Evolutionary conservation across 1,140 invertebrate species (phyloP).

Genomic region (Aricia agestis): DNA sequence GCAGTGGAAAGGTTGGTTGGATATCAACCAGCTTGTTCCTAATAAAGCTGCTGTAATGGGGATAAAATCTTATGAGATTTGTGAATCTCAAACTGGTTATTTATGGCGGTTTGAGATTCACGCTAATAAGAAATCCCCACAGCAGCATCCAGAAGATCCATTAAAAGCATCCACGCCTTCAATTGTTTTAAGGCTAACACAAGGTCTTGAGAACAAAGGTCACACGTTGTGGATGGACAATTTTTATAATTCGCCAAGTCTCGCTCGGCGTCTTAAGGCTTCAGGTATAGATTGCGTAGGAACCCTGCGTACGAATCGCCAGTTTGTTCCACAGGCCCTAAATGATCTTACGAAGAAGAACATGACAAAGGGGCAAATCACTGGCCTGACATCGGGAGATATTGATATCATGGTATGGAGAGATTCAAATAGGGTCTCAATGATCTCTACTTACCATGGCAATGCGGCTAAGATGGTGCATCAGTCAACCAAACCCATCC

Average conservation of each 20-base stretch:
- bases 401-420: constrained; percentile 30
- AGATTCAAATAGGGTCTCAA: constrained; percentile 23
- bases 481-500: constrained; percentile 6
- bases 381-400: constrained; percentile 23
- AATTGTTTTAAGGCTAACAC: constrained; percentile 13
- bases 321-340: constrained; percentile 23
- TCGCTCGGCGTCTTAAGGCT: constrained; percentile 23
- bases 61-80: constrained; percentile 37
- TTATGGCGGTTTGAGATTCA: constrained; percentile 30
- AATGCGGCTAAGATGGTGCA: constrained; percentile 4
- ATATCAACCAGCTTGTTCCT: constrained; percentile 13
- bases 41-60: constrained; percentile 31
- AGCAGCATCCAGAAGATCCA: neutral
- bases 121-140: neutral
- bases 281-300: constrained; percentile 19
- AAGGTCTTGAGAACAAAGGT: constrained; percentile 21
- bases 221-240: constrained; percentile 30
- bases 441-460: constrained; percentile 34
- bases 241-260: constrained; percentile 26
- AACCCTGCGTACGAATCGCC: constrained; percentile 15
- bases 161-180: neutral
- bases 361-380: constrained; percentile 20
- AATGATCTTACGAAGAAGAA: constrained; percentile 15
- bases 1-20: constrained; percentile 31
- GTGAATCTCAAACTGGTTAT: constrained; percentile 24